A percentile compares a stretch with the other conserved stretches of the same genome.
phyloP scores from a whole-genome alignment of 2,113 vertebrate species.

The Tetrao urogallus region DNA sequence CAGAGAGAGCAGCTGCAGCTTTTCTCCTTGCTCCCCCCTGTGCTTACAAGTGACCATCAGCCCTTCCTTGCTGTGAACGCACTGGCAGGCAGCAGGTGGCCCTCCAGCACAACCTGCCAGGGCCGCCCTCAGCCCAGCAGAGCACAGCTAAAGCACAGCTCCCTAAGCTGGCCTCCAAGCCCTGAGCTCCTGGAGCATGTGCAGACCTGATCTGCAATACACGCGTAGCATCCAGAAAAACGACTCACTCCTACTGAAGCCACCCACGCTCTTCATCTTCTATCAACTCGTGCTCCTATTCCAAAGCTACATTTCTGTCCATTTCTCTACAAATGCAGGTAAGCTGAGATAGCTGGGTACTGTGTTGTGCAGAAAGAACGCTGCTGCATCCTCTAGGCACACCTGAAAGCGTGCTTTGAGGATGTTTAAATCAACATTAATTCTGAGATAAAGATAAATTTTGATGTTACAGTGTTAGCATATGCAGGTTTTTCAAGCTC shows the following conservation, averaged over 20 bases:
- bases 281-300: background rate
- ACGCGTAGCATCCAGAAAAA: background rate
- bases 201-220: accelerated
- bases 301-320: background rate
- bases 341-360: background rate
- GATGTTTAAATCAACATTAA: background rate
- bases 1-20: background rate
- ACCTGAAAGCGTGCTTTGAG: background rate
- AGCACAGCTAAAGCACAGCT: background rate
- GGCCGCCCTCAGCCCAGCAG: background rate
- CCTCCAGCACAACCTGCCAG: background rate
- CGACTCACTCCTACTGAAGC: background rate
- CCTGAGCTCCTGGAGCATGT: too few species aligned
- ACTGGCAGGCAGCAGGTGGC: background rate
- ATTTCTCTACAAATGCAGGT: background rate
- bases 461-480: background rate
- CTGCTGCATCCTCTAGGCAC: background rate
- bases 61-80: background rate
- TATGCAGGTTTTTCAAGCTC: background rate
- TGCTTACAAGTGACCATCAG: accelerated
- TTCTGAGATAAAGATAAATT: background rate
- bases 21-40: background rate
- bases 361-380: background rate
- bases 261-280: background rate
- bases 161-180: accelerated